Base-by-base conservation (phyloP, 1,140 invertebrate species). In the Trialeurodes vaporariorum region DNA sequence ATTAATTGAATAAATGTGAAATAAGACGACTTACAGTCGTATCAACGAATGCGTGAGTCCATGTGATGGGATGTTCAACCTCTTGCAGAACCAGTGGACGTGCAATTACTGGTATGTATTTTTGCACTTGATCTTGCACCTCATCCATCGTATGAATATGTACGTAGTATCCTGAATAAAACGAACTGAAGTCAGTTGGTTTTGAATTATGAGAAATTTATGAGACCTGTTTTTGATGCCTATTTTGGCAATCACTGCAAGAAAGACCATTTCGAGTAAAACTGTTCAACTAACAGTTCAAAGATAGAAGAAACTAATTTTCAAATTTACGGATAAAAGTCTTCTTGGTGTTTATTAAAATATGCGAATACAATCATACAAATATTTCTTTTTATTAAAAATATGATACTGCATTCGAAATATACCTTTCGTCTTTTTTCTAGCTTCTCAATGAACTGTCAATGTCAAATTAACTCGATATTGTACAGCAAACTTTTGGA, bases 91-190 rank as follows among this genome's bases (percentile, higher is more conserved):
- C 92, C 76, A 95, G 81, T 0, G 93, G 93, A 59, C 91, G 83
- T 2, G 93, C 92, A 71, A 96, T 90, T 0, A 96, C 91, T 21
- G 90, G 87, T 64, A 96, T 90, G 77, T 96, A 96, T 76, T 94
- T 92, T 67, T 96, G 80, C 25, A 98, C 94, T 77, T 96, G 89
- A 77, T 94, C 93, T 68, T 91, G 86, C 0, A 96, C 93, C 81
- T 98, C 94, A 72, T 96, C 92, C 71, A 96, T 81, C 0, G 92
- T 91, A 65, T 92, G 90, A 25, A 98, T 91, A 75, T 97, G 94
- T 0, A 89, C 89, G 77, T 91, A 96, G 76, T 91, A 96, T 25
- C 95, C 90, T 89, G 74, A n/a, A n/a, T n/a, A n/a, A n/a, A n/a
- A 12, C 75, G 77, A 66, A 69, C 25, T 71, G 59, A 68, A 68